These are phyloP conservation scores for Cichladusa arquata DNA, from an alignment of 2,113 vertebrate species.

Conservation along the genomic window DNA sequence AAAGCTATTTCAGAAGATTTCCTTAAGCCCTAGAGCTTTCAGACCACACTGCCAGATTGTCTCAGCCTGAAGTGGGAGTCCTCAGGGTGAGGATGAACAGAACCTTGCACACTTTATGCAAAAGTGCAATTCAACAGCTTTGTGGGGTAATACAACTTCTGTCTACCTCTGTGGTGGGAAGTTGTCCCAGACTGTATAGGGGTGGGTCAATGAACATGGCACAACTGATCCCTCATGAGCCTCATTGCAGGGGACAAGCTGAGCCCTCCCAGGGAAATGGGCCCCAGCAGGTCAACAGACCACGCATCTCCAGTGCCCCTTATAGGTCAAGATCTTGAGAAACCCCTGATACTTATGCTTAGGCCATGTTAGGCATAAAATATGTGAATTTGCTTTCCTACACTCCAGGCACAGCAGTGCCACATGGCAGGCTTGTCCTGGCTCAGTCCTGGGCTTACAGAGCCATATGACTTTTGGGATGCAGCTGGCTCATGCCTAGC, in stretches of 20 bases:
- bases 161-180: neutral
- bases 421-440: neutral
- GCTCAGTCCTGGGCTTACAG: neutral
- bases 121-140: neutral
- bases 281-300: accelerated
- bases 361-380: neutral
- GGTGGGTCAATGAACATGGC: neutral
- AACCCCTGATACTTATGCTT: neutral
- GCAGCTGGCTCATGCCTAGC: neutral
- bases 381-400: neutral
- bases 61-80: neutral
- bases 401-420: neutral
- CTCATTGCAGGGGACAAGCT: neutral
- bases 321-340: neutral
- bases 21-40: neutral
- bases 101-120: neutral
- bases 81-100: neutral
- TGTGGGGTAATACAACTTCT: neutral
- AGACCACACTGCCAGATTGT: neutral
- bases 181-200: neutral
- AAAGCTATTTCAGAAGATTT: neutral
- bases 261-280: accelerated
- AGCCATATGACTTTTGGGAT: neutral
- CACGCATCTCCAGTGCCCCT: neutral
- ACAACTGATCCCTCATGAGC: accelerated